These are phyloP conservation scores for Vulpes vulpes DNA, from an alignment of 2,113 vertebrate genomes.

Conservation along the genomic window DNA sequence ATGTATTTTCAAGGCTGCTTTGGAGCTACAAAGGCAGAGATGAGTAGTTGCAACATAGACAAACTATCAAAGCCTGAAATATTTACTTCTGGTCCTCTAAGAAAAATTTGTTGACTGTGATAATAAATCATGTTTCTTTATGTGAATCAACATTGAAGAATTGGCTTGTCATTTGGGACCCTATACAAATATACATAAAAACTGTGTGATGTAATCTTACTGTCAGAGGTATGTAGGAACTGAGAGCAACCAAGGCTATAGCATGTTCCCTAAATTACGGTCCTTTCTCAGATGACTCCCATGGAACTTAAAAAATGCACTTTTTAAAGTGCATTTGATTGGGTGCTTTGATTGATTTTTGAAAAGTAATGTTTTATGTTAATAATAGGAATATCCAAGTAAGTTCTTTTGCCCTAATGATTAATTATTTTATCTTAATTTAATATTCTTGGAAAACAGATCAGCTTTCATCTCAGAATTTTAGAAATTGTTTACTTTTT, in stretches of 20 bases:
- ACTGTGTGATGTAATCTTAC: neutral
- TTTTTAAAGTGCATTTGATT: neutral
- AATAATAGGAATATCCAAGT: constrained; percentile 3
- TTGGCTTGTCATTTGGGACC: neutral
- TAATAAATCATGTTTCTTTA: neutral
- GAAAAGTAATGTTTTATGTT: constrained; percentile 25
- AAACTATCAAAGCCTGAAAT: constrained; percentile 23
- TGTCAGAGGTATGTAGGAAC: neutral
- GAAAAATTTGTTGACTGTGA: neutral
- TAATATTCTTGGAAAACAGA: constrained; percentile 21
- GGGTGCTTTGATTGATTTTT: neutral
- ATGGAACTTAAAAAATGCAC: neutral
- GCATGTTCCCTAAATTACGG: neutral
- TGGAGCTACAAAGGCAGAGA: neutral
- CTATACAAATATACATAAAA: neutral
- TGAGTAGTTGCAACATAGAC: neutral
- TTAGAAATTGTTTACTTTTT: neutral
- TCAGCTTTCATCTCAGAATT: neutral
- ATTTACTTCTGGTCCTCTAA: neutral
- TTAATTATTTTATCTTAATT: neutral
- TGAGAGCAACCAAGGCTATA: neutral
- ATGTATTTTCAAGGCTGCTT: neutral
- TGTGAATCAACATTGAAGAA: neutral
- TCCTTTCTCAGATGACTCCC: neutral
- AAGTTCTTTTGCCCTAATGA: neutral